Base-by-base conservation (phyloP, 64 coral and sea anemone genomes). In the Actinia equina region DNA sequence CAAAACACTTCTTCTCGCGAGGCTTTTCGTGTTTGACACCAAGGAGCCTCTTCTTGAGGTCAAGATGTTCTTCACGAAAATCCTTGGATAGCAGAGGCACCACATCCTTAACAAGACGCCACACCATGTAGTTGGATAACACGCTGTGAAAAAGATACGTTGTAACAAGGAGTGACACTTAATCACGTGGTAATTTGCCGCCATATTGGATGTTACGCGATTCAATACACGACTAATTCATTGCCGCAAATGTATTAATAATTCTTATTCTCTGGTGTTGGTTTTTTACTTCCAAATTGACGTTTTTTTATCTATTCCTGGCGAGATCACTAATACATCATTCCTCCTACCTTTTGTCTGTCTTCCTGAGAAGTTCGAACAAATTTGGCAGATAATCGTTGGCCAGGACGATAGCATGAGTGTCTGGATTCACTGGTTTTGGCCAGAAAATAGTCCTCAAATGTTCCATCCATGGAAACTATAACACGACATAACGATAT, bases 61-160 rank as follows among this genome's bases (percentile, higher is more conserved):
- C 59, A 27, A 89, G 62, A 77, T 99, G 93, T 22, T 83, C 83
- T 6, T 52, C 79, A 23, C 97, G 87, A 76, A 91, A 99, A 26
- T 86, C 30, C 26, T 52, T 91, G 7, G 91, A 95, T 8, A 99
- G 84, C 45, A 99, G 84, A 0, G 97, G 97, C 11, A 99, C 91
- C 14, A 88, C 82, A 37, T 99, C 97, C 23, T 99, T 99, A 6
- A 99, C 82, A 26, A 92, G 77, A 61, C 91, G 88, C 97, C 97
- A 99, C 12, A 99, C 88, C 85, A 99, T 95, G 42, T 99, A 99
- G 46, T 94, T 95, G 2, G 97, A 99, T 10, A 99, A 55, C 0
- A 71, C 14, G 13, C 90, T 92, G 18, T 12, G 20, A 18, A 62
- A 53, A n/a, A 42, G 17, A 55, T 11, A 59, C n/a, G 49, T 23